Base-by-base conservation (phyloP, 1,140 invertebrate species). In the Drosophila nigromelanica region DNA sequence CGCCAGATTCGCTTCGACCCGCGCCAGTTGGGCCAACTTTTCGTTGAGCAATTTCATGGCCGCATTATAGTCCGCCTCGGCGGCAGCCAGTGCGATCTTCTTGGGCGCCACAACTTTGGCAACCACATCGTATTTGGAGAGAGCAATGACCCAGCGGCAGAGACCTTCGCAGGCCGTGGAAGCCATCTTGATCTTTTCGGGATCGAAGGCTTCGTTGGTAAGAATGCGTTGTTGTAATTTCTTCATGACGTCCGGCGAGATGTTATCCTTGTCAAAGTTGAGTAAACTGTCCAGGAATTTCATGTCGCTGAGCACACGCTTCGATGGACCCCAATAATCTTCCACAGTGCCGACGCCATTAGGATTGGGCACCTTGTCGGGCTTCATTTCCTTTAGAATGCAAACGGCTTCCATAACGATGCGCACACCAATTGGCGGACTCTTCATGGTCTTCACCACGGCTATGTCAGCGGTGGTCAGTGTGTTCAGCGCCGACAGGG, bases 371-470 rank as follows among this genome's bases (percentile, higher is more conserved):
- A 92, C 78, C 27, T 81, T 89, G n/a, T 92, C 91, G 1, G 91
- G 91, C 42, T 92, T 92, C 14, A 92, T 76, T 8, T 92, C 98
- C 93, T 97, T 96, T 71, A 99, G 94, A 76, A 99, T 97, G 89
- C 98, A 99, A 70, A 99, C 95, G 56, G 97, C 97, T 93, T 99
- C 98, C 96, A 99, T 98, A 1, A 99, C 97, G 58, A 99, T 93
- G 85, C 96, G 97, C 5, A 99, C 97, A 62, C 96, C 97, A 85
- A 96, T 95, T 0, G 98, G 98, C 2, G 99, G 99, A 93, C 96
- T 98, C 93, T 99, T 99, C 98, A 99, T 99, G 1, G 98, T 96
- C 93, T 98, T 99, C 4, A 99, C 97, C 45, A 98, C 94, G 30
- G 97, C 97, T 54, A 99, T 98, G 92, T 99, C 98, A 14, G 95